A percentile compares a stretch with the other conserved stretches of the same genome.
Conservation (phyloP, 2,113 vertebrate species). For the Clinocottus analis region DNA sequence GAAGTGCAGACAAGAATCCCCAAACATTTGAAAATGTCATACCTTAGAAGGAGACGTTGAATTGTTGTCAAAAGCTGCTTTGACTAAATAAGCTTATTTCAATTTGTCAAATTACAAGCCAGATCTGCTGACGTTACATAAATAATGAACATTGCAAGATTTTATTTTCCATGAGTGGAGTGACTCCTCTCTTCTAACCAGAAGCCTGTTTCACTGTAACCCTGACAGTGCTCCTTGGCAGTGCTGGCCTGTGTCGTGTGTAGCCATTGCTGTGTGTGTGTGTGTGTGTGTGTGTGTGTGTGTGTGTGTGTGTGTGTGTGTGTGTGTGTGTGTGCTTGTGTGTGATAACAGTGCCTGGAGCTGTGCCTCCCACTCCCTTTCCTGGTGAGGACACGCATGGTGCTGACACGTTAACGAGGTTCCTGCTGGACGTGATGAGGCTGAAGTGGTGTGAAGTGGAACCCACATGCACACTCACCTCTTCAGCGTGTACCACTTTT, state of each 20-base stretch:
- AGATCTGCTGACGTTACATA: not conserved
- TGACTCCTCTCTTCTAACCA: constrained; percentile 42
- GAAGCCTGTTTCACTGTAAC: too few relatives aligned
- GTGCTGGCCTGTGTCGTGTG: too few relatives aligned
- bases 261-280: too few relatives aligned
- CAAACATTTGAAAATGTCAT: constrained; percentile 34
- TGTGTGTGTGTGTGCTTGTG: constrained; percentile 30
- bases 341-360: constrained; percentile 33
- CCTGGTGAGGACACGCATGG: constrained; percentile 29
- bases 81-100: constrained; percentile 2
- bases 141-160: not conserved
- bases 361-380: constrained; percentile 41
- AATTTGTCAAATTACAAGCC: not conserved
- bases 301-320: constrained; percentile 24
- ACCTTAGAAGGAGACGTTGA: constrained; percentile 13
- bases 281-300: not conserved
- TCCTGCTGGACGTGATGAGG: constrained; percentile 60
- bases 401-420: constrained; percentile 60
- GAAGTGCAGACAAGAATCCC: constrained; percentile 30
- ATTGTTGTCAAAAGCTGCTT: constrained; percentile 8
- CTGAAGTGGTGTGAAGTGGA: constrained; percentile 64
- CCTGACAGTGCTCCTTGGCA: too few relatives aligned
- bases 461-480: constrained; percentile 32
- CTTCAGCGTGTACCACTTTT: not conserved
- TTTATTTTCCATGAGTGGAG: constrained; percentile 30